A percentile compares a stretch with the other conserved stretches of the same genome.
phyloP scores from a whole-genome alignment of 2,888 invertebrate species.

The Perizoma affinitatum region DNA sequence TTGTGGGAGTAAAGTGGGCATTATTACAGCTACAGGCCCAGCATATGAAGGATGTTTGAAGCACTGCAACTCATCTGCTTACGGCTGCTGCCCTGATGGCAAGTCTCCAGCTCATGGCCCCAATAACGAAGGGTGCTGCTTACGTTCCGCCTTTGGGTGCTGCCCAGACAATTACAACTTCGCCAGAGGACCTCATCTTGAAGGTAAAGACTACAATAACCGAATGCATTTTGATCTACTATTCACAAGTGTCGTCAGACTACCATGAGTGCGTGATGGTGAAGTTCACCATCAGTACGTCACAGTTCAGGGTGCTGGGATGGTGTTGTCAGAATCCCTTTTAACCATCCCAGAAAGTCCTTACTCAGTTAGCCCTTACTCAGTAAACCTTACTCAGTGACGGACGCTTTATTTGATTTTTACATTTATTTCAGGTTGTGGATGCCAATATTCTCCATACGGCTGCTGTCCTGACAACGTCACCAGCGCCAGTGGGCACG shows the following conservation, averaged over 20 bases:
- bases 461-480: constrained; percentile 94
- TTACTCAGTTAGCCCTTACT: no score
- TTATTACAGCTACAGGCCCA: constrained; percentile 85
- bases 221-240: no score
- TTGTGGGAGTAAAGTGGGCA: no score
- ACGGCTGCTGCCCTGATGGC: constrained; percentile 95
- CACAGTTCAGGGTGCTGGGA: no score
- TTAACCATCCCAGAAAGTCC: no score
- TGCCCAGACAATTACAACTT: constrained; percentile 94
- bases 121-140: constrained; percentile 92
- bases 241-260: no score
- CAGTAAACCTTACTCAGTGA: no score
- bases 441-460: constrained; percentile 89
- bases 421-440: constrained; percentile 85
- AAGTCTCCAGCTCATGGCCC: constrained; percentile 94
- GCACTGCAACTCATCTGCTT: constrained; percentile 87
- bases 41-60: constrained; percentile 89
- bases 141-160: constrained; percentile 90
- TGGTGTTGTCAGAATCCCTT: no score
- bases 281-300: no score
- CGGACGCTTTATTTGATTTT: not conserved
- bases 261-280: no score
- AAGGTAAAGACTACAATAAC: constrained; percentile 70
- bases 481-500: constrained; percentile 90
- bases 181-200: constrained; percentile 90